phyloP scores from a whole-genome alignment of 1,140 invertebrate species.

The Medauroidea extradentata region DNA sequence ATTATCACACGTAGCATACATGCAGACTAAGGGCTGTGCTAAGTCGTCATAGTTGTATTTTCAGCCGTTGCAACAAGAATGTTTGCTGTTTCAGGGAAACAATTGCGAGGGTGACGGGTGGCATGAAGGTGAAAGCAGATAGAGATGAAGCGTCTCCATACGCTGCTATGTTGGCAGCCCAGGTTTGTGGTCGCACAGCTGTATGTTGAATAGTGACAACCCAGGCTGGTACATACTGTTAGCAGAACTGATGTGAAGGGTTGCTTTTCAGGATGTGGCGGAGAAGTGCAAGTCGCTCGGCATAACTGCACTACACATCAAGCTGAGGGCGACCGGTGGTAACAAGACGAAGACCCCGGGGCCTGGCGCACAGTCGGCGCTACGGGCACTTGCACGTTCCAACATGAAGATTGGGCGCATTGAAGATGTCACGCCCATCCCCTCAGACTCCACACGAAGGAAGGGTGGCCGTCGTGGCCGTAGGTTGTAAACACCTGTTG shows the following conservation, averaged over 20 bases:
- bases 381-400: conserved; percentile 94
- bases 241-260: too few relatives aligned
- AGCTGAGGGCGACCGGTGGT: conserved; percentile 95
- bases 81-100: conserved; percentile 74
- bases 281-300: conserved; percentile 97
- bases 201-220: too few relatives aligned
- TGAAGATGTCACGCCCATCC: conserved; percentile 99
- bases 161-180: conserved; percentile 99
- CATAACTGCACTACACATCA: conserved; percentile 97
- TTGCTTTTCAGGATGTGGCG: conserved; percentile 79
- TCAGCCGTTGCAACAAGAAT: too few relatives aligned
- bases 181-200: conserved; percentile 59
- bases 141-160: conserved; percentile 99
- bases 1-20: too few relatives aligned
- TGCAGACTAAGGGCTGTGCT: too few relatives aligned
- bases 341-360: conserved; percentile 98
- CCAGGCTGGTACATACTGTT: too few relatives aligned
- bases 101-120: conserved; percentile 96
- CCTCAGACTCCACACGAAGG: conserved; percentile 96
- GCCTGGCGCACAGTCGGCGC: conserved; percentile 96
- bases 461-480: conserved; percentile 99
- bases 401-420: conserved; percentile 99
- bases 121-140: conserved; percentile 99
- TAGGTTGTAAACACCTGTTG: conserved; percentile 74
- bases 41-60: too few relatives aligned